Evolutionary conservation across 2,797 vertebrate species (phyloP), one percentile per base, ranked within the genome.

Genomic region (Limnodromus scolopaceus): DNA sequence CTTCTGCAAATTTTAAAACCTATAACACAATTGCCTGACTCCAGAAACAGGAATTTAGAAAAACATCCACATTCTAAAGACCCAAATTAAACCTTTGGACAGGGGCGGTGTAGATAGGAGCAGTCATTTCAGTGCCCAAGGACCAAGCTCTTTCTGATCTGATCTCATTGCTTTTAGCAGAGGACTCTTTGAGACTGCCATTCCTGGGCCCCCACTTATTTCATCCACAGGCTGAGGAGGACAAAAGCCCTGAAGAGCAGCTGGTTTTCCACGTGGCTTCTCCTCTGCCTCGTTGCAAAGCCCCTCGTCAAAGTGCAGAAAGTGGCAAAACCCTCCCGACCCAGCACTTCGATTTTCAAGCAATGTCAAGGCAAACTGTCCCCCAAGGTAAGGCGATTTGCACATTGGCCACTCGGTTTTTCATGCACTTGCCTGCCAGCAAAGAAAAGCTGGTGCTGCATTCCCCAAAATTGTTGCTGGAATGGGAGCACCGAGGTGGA

Each of bases 101-200:
- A 18, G 27, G 39, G 36, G 24, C 43, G 79, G 57, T 24, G 25
- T 13, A 65, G 30, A 27, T 63, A 71, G 32, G 27, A 61, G 30
- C 45, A 75, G 30, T n/a, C 9, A 77, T 74, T 74, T 72, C 0
- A 0, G 19, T 51, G 48, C 32, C n/a, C 28, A 69, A 32, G 24
- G 8, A 12, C 12, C 28, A 86, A 71, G 14, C 11, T 61, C 45
- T 48, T 79, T 81, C 51, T 54, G 46, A 45, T 12, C 27, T 74
- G 27, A 75, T 55, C 49, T 72, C 38, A n/a, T 30, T 72, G 45
- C 18, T 93, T 18, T 79, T 61, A 69, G 70, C 54, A 79, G n/a
- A 84, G 46, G 34, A 54, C 27, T 61, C 32, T 45, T 18, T 55
- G 41, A 84, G 25, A 25, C 10, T 58, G 28, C 12, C 22, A 6